phyloP scores from a whole-genome alignment of 2,113 vertebrate genomes.

The Scortum barcoo region DNA sequence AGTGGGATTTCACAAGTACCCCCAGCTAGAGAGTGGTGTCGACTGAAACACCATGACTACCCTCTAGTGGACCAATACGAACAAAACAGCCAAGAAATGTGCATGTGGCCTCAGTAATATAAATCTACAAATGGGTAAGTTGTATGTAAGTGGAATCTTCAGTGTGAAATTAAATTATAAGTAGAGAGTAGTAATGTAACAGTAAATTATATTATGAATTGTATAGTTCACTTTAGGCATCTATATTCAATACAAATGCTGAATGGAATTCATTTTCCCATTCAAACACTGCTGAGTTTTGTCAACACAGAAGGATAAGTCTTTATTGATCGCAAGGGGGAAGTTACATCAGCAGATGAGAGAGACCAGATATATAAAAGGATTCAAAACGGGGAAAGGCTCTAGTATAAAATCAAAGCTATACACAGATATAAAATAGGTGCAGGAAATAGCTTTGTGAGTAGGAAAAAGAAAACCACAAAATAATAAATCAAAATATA shows the following conservation, averaged over 20 bases:
- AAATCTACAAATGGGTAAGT: neutral
- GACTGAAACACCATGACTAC: slow-evolving; percentile 50
- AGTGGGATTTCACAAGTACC: neutral
- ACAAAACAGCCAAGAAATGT: neutral
- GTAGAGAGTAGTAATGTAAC: neutral
- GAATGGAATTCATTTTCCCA: neutral
- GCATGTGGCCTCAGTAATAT: neutral
- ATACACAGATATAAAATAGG: neutral
- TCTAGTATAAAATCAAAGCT: neutral
- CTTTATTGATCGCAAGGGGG: neutral
- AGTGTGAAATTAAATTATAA: neutral
- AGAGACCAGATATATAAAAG: neutral
- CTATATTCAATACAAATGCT: neutral
- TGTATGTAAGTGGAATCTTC: neutral
- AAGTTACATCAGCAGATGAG: neutral
- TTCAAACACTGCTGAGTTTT: neutral
- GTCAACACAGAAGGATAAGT: neutral
- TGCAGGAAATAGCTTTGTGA: neutral
- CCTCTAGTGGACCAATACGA: slow-evolving; percentile 60
- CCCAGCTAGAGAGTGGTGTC: neutral
- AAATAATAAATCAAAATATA: neutral
- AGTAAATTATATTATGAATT: neutral
- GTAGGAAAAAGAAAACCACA: neutral
- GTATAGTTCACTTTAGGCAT: neutral
- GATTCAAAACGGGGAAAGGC: neutral